Evolutionary conservation across 2,113 vertebrate genomes (phyloP), one percentile per base, ranked within the genome.

Genomic region (Urocolius indicus): DNA sequence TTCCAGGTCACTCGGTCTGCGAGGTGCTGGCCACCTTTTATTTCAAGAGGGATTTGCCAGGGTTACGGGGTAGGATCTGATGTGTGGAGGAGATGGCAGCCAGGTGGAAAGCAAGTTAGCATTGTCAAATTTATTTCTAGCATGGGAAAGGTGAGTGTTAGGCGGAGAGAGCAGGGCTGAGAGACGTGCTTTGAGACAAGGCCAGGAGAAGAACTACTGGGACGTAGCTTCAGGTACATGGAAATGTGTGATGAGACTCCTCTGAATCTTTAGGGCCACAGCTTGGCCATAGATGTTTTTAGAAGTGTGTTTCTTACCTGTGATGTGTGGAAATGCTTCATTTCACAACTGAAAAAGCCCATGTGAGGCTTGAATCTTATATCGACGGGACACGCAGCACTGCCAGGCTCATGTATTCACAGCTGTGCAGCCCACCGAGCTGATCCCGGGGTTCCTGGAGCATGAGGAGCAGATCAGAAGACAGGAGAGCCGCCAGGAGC

Each of bases 21-120:
- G 5, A 52, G 69, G 66, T 87, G 74, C 52, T 91, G 77, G 41
- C 57, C 30, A 6, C 65, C 84, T 83, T 93, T 75, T 68, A 72
- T 92, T 91, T 68, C 77, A 78, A 51, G 61, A 68, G 55, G 63
- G 12, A 46, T 20, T 41, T 41, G 38, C 38, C 38, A 62, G 76
- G 89, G 76, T 74, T 89, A 86, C 84, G 82, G 69, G 54, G 41
- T 45, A 86, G 90, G 82, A 92, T 92, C 68, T 78, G 66, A 79
- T 6, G 2, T 46, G 66, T 72, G 49, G 54, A 87, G 80, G 87
- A 78, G 73, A 52, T 30, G 61, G 86, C 84, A 91, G 89, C 52
- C 84, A 65, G 76, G 69, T 68, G 57, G 69, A 93, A 62, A 92
- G 80, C 58, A 55, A 80, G 32, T 54, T 43, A 93, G 41, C 0